Evolutionary conservation across 23 tunicate genomes (phyloP).

Genomic region (Clavelina lepadiformis): DNA sequence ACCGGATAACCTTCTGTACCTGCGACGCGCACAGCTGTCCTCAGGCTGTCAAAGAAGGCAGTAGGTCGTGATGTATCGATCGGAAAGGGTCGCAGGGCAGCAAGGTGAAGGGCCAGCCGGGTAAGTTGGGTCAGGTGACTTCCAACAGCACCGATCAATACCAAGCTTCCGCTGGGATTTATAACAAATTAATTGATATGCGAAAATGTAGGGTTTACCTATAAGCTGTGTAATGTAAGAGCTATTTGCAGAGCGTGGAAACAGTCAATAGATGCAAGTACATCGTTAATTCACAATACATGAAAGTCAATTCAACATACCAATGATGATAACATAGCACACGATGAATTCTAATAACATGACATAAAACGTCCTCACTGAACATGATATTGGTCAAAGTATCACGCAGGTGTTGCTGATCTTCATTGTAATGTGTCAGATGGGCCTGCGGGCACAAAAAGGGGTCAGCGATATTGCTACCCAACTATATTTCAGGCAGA

Average conservation of each 20-base stretch:
- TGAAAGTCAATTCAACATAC: constrained; percentile 12
- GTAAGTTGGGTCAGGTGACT: constrained; percentile 77
- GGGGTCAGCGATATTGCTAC: too few relatives aligned
- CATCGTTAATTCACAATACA: background rate
- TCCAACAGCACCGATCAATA: constrained; percentile 77
- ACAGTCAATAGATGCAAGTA: background rate
- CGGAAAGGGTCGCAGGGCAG: constrained; percentile 58
- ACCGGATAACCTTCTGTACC: constrained; percentile 88
- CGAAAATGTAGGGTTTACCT: too few relatives aligned
- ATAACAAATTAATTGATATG: constrained; percentile 1
- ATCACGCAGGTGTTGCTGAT: constrained; percentile 65
- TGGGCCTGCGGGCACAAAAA: constrained; percentile 40
- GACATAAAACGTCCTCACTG: constrained; percentile 68
- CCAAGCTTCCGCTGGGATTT: constrained; percentile 66
- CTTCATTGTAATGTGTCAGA: constrained; percentile 77
- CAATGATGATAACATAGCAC: constrained; percentile 76
- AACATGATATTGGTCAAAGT: constrained; percentile 58
- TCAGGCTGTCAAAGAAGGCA: constrained; percentile 82
- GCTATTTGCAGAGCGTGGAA: background rate
- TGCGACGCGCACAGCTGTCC: constrained; percentile 81
- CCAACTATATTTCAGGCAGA: too few relatives aligned
- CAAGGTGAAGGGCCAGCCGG: constrained; percentile 70
- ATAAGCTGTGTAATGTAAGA: background rate
- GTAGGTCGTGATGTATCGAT: constrained; percentile 85
- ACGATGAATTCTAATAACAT: constrained; percentile 77